phyloP scores from a whole-genome alignment of 1,140 invertebrate species.

The Amyelois transitella region DNA sequence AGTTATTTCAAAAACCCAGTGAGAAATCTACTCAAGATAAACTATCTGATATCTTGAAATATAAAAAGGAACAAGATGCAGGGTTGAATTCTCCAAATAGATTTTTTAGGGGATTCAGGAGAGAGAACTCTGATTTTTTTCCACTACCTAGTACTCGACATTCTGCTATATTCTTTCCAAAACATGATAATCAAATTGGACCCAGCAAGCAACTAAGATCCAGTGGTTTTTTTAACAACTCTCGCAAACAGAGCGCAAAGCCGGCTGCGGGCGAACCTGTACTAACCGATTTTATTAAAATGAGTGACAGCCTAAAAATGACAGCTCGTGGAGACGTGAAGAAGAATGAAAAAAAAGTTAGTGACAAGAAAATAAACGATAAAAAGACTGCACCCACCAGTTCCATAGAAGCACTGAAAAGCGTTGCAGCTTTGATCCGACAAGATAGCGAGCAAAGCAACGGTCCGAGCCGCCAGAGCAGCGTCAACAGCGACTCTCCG shows the following conservation, averaged over 20 bases:
- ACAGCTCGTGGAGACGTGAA: slow-evolving; percentile 46
- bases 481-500: slow-evolving; percentile 57
- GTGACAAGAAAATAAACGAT: slow-evolving; percentile 35
- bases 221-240: slow-evolving; percentile 80
- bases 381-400: slow-evolving; percentile 34
- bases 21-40: slow-evolving; percentile 63
- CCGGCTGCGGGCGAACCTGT: slow-evolving; percentile 79
- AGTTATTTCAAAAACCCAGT: slow-evolving; percentile 49
- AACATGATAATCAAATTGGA: slow-evolving; percentile 67
- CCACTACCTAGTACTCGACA: slow-evolving; percentile 81
- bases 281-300: slow-evolving; percentile 81
- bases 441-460: slow-evolving; percentile 49
- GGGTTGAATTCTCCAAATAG: slow-evolving; percentile 80
- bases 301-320: slow-evolving; percentile 72
- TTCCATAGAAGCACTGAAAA: slow-evolving; percentile 62
- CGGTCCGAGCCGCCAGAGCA: slow-evolving; percentile 46
- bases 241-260: slow-evolving; percentile 71
- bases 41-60: slow-evolving; percentile 59
- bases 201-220: slow-evolving; percentile 71
- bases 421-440: slow-evolving; percentile 53
- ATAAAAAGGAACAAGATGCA: slow-evolving; percentile 78
- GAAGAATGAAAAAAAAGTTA: slow-evolving; percentile 36
- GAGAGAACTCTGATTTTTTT: slow-evolving; percentile 88
- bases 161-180: slow-evolving; percentile 80
- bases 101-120: slow-evolving; percentile 84